Percentiles rank a stretch among this genome's conserved stretches.
These are phyloP conservation scores for Alligator sinensis DNA, from an alignment of 2,113 vertebrate species.

Conservation along the genomic window DNA sequence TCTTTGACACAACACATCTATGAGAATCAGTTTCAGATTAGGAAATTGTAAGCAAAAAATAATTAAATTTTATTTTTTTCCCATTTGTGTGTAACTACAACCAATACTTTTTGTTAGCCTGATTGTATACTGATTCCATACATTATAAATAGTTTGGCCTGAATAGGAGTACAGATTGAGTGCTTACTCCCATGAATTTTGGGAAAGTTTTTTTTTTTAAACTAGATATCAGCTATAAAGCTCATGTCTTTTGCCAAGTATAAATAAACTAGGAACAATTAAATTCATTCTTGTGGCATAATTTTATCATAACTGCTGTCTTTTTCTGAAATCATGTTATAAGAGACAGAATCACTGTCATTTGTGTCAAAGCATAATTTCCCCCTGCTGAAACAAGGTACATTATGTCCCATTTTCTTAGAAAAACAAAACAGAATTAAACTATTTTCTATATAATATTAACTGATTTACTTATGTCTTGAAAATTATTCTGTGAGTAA, in stretches of 20 bases:
- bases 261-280: neutral
- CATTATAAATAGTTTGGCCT: rapidly evolving
- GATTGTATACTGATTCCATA: neutral
- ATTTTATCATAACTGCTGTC: neutral
- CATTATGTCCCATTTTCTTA: neutral
- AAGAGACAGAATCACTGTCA: constrained; percentile 11
- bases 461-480: neutral
- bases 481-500: neutral
- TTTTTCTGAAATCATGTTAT: constrained; percentile 13
- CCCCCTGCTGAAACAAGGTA: neutral
- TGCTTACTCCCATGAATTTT: neutral
- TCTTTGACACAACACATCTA: neutral
- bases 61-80: neutral
- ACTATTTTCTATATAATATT: neutral
- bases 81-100: neutral
- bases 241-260: neutral
- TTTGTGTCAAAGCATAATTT: constrained; percentile 39
- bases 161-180: rapidly evolving
- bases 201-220: neutral
- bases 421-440: constrained; percentile 1
- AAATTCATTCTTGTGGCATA: neutral
- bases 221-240: rapidly evolving
- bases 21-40: neutral
- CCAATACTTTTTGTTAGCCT: neutral
- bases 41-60: neutral